A percentile compares a stretch with the other conserved stretches of the same genome.
phyloP scores from a whole-genome alignment of 2,113 vertebrate species.

The Spea bombifrons region DNA sequence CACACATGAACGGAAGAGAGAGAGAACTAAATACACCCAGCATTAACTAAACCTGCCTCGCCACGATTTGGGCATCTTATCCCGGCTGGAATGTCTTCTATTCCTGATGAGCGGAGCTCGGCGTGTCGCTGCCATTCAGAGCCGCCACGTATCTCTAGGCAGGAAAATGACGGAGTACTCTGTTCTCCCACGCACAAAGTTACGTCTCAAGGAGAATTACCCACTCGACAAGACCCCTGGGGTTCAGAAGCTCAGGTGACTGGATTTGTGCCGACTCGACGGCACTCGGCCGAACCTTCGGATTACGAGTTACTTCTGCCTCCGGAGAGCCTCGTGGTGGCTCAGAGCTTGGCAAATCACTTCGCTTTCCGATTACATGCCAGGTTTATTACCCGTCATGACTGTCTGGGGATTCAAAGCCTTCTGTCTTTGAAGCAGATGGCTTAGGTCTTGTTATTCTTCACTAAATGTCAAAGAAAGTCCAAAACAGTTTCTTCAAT shows the following conservation, averaged over 20 bases:
- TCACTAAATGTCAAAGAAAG: neutral
- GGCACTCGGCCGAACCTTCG: neutral
- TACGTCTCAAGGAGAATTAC: neutral
- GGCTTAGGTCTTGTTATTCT: neutral
- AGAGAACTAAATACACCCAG: too few species aligned
- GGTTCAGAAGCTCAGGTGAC: neutral
- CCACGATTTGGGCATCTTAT: too few species aligned
- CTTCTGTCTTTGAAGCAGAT: neutral
- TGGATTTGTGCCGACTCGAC: neutral
- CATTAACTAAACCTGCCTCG: too few species aligned
- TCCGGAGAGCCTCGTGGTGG: neutral
- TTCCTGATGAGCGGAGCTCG: too few species aligned
- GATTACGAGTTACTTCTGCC: neutral
- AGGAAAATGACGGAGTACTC: neutral
- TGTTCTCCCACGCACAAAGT: neutral
- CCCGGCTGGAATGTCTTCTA: too few species aligned
- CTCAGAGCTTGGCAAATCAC: neutral
- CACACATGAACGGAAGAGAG: too few species aligned
- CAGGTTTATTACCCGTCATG: neutral
- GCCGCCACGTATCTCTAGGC: neutral
- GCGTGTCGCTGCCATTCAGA: too few species aligned
- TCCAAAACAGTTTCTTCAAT: too few species aligned
- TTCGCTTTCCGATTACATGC: neutral
- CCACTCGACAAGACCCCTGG: neutral
- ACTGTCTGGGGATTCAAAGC: neutral